Conservation (phyloP, 2,888 invertebrate genomes). For the Onchidella celtica region DNA sequence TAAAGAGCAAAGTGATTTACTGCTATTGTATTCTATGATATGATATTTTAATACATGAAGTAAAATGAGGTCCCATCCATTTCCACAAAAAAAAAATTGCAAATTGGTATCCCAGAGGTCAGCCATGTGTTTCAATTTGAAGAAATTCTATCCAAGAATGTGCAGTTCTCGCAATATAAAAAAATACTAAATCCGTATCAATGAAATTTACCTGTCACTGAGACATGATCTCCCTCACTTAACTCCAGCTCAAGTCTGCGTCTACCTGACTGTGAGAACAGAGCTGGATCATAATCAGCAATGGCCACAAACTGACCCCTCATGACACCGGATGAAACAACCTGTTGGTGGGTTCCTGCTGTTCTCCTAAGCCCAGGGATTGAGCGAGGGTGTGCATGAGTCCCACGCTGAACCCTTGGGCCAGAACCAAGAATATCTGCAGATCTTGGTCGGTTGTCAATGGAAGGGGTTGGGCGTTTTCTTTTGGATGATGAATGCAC, state of each 20-base stretch:
- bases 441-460: constrained; percentile 40
- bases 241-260: constrained; percentile 69
- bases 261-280: constrained; percentile 71
- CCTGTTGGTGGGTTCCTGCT: background rate
- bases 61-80: no score
- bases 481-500: constrained; percentile 12
- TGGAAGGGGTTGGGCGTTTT: constrained; percentile 45
- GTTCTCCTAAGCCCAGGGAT: constrained; percentile 8
- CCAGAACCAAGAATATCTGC: constrained; percentile 32
- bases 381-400: constrained; percentile 31
- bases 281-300: constrained; percentile 71
- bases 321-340: background rate
- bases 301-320: constrained; percentile 62
- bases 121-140: no score
- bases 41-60: no score
- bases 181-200: no score
- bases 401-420: constrained; percentile 11
- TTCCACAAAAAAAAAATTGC: no score
- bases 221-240: constrained; percentile 74
- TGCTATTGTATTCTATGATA: no score
- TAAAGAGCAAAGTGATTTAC: no score
- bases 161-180: no score
- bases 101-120: no score
- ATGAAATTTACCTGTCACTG: constrained; percentile 70
- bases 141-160: no score